A percentile compares a stretch with the other conserved stretches of the same genome.
Conservation (phyloP, 1,140 invertebrate species). For the Aphelinus certus region DNA sequence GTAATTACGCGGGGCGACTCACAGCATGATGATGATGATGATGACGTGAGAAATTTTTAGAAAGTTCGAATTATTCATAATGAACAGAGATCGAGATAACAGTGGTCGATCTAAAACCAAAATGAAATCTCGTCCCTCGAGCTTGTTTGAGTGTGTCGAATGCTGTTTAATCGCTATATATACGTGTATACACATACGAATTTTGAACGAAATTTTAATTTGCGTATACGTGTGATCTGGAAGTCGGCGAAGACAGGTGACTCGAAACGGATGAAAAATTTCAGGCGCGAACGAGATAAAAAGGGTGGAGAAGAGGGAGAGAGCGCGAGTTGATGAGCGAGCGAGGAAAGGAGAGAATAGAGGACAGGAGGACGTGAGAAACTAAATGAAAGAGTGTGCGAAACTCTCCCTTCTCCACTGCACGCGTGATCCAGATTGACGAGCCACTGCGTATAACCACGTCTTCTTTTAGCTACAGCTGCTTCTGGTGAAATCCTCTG, state of each 20-base stretch:
- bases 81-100: too few relatives aligned
- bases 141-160: too few relatives aligned
- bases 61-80: too few relatives aligned
- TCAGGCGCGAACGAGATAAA: background rate
- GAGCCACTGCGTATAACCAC: slow-evolving; percentile 1
- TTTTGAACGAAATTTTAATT: too few relatives aligned
- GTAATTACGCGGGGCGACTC: too few relatives aligned
- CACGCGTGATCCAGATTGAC: slow-evolving; percentile 22
- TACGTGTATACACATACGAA: too few relatives aligned
- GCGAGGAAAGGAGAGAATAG: background rate
- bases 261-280: slow-evolving; percentile 9
- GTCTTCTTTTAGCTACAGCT: slow-evolving; percentile 12
- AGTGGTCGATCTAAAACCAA: too few relatives aligned
- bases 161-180: too few relatives aligned
- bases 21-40: too few relatives aligned
- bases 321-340: slow-evolving; percentile 3
- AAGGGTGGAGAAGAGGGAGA: background rate
- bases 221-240: too few relatives aligned
- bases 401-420: slow-evolving; percentile 15
- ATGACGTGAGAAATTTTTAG: too few relatives aligned
- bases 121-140: too few relatives aligned
- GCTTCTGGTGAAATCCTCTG: slow-evolving; percentile 7
- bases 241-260: background rate
- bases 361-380: slow-evolving; percentile 26
- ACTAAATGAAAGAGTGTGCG: background rate